These are phyloP conservation scores for Drosophila kuntzei DNA, from an alignment of 2,888 invertebrate genomes.

Conservation along the genomic window DNA sequence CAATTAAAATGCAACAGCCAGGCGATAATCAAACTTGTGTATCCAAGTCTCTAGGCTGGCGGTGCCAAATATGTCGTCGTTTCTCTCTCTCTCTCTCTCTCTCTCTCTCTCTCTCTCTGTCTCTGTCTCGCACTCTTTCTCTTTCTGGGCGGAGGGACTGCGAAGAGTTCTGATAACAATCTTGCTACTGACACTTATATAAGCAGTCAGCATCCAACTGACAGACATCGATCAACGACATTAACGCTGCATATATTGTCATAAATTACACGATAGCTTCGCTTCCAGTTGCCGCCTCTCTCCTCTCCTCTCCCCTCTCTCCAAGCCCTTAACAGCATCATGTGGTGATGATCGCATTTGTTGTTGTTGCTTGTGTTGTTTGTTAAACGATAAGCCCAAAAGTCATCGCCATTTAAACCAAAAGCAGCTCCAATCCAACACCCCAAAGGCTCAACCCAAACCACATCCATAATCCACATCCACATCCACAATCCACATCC, in stretches of 20 bases:
- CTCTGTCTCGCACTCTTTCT: not conserved
- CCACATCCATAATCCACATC: conserved; percentile 26
- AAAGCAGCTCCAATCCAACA: conserved; percentile 61
- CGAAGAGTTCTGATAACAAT: conserved; percentile 62
- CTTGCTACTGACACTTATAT: conserved; percentile 70
- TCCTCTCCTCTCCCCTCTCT: not conserved
- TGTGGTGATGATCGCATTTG: conserved; percentile 50
- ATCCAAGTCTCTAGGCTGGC: conserved; percentile 35
- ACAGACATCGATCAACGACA: conserved; percentile 82
- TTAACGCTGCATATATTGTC: conserved; percentile 85
- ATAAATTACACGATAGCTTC: conserved; percentile 79
- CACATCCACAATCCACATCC: conserved; percentile 32
- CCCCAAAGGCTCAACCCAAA: conserved; percentile 64
- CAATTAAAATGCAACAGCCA: conserved; percentile 78
- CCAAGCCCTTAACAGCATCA: conserved; percentile 32
- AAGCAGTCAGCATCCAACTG: conserved; percentile 77
- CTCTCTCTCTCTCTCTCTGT: too few relatives aligned
- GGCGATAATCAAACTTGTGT: conserved; percentile 64
- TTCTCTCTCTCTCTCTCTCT: not conserved
- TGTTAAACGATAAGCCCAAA: conserved; percentile 69
- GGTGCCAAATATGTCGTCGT: conserved; percentile 73
- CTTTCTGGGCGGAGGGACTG: conserved; percentile 6
- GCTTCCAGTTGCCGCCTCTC: not conserved
- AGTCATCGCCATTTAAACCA: conserved; percentile 79
- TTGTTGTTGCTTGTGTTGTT: conserved; percentile 39